Evolutionary conservation across 2,113 vertebrate genomes (phyloP), one percentile per base, ranked within the genome.

Genomic region (Nestor notabilis): DNA sequence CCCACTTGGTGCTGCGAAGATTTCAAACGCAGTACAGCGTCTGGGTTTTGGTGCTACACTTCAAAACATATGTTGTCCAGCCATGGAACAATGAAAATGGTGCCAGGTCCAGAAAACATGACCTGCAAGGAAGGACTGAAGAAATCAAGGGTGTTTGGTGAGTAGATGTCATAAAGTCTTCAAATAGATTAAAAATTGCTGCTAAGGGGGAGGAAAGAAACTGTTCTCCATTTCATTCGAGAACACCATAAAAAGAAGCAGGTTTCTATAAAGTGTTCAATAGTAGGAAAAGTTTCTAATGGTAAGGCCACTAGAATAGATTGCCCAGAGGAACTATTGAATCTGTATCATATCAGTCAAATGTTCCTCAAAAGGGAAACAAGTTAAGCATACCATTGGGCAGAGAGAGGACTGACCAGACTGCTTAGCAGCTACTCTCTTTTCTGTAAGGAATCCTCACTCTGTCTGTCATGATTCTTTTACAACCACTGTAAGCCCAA

Each of bases 1-100:
- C 89, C 95, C 87, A 12, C 77, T 41, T 25, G 47, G 72, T 82
- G 53, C 86, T 53, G 87, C 83, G 86, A 53, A 60, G 86, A 44
- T 60, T 90, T 87, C 7, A 66, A 84, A 75, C 0, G 0, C 93
- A 64, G 6, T 2, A 41, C 69, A 46, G 69, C 83, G 86, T 87
- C 29, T 93, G 55, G 65, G 16, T 31, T 50, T 58, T 13, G 71
- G 88, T 1, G 1, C 56, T 49, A 83, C 83, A 46, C 87, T 85
- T 52, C 0, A 0, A 50, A 61, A 47, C 89, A 50, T 29, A 1
- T 33, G 44, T 11, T 89, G 89, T 68, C 80, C 91, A 95, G 90
- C 56, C 90, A 80, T 5, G 25, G 71, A 83, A 49, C 58, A 55
- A 46, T 0, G 53, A 24, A 47, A 65, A 7, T 17, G 77, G 76